phyloP scores from a whole-genome alignment of 2,888 invertebrate genomes.

The Dusona sp. region DNA sequence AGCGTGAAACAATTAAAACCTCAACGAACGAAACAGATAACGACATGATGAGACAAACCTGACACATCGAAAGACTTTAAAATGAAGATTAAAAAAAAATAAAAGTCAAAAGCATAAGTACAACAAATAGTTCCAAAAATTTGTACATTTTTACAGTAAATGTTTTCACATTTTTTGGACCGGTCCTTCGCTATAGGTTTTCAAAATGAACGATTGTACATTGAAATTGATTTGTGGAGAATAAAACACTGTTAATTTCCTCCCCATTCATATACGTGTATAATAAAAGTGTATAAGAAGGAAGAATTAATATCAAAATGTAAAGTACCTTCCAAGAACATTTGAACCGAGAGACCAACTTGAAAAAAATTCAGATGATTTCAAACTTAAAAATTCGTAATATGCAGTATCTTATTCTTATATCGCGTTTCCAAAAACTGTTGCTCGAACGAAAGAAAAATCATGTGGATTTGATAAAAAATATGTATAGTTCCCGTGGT shows the following conservation, averaged over 20 bases:
- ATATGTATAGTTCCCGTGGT: neutral
- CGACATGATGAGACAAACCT: constrained; percentile 41
- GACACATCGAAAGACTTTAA: constrained; percentile 2
- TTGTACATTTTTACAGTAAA: neutral
- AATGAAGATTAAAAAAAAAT: neutral
- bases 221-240: neutral
- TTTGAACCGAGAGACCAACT: too few species aligned
- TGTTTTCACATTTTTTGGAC: neutral
- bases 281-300: too few species aligned
- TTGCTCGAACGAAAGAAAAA: neutral
- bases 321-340: too few species aligned
- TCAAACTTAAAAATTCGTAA: neutral
- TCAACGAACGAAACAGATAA: constrained; percentile 60
- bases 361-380: too few species aligned
- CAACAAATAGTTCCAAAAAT: neutral
- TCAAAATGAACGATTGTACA: too few species aligned
- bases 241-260: neutral
- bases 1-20: constrained; percentile 83
- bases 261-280: neutral
- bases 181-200: too few species aligned
- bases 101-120: neutral
- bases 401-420: too few species aligned
- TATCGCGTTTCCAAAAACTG: neutral
- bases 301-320: too few species aligned
- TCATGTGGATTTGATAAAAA: too few species aligned